Base-by-base conservation (phyloP, 2,797 vertebrate species). In the Corythornis leucogaster region DNA sequence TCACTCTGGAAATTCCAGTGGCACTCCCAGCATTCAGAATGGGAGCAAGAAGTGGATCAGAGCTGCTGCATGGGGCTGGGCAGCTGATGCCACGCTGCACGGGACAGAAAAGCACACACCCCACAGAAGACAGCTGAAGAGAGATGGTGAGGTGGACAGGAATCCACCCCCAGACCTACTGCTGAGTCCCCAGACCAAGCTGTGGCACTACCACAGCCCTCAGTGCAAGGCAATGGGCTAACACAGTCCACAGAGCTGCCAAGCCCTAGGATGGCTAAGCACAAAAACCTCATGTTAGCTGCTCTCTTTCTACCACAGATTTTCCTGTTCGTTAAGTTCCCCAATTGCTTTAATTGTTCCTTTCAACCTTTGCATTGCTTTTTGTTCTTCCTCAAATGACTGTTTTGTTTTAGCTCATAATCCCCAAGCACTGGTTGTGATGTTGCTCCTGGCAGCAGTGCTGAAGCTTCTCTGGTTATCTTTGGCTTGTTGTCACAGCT, bases 371-470 rank as follows among this genome's bases (percentile, higher is more conserved):
- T 73, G 71, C 95, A 86, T 88, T 0, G 1, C 59, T 85, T 95
- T 91, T 90, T 91, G 70, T 90, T 95, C 89, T 93, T 87, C 84
- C 84, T 90, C 69, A 94, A 92, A 93, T 94, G 94, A 94, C 81
- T 94, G 59, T 90, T 95, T 93, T 93, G 76, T 80, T 96, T 93
- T 38, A 78, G 21, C n/a, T 85, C 71, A 40, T 64, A 81, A 82
- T 82, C 50, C 73, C 20, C 1, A 85, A 85, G 57, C 66, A 75
- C 12, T 78, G 59, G 84, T 89, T 78, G 42, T n/a, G 78, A 82
- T 84, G 82, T 85, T 92, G 73, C 59, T 91, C 69, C 93, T 94
- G 93, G 88, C 92, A 94, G 77, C 92, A 87, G 68, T n/a, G 68
- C 80, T 94, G 31, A 87, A 84, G 85, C 87, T 93, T 91, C 84